Percentiles rank a stretch among this genome's conserved stretches.
Conservation (phyloP, 2,113 vertebrate species). For the Phoenicopterus ruber region DNA sequence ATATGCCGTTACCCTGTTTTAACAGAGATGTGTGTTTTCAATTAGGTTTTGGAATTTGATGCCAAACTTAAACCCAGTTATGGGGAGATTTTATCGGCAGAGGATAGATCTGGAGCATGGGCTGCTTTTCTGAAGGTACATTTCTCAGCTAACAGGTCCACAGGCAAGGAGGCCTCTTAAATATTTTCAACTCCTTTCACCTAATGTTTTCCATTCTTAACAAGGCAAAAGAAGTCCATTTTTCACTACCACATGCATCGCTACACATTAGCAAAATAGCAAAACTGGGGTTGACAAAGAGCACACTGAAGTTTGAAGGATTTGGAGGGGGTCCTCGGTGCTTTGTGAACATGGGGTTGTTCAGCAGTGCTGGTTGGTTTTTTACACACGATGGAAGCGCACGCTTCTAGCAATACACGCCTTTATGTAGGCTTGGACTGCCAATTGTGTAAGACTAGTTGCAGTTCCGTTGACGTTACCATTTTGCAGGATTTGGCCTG, state of each 20-base stretch:
- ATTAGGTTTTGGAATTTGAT: not conserved
- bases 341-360: not conserved
- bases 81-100: not conserved
- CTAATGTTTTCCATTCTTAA: not conserved
- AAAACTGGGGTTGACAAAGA: not conserved
- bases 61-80: not conserved
- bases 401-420: rapidly evolving
- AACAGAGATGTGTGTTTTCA: not conserved
- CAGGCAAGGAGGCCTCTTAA: not conserved
- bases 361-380: not conserved
- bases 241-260: not conserved
- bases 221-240: not conserved
- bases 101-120: not conserved
- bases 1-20: not conserved
- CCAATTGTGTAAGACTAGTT: rapidly evolving
- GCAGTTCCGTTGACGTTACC: not conserved
- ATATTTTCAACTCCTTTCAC: not conserved
- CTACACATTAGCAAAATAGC: not conserved
- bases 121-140: not conserved
- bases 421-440: not conserved
- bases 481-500: not conserved
- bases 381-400: not conserved
- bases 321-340: not conserved
- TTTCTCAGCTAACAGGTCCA: not conserved
- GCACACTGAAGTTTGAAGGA: not conserved